A percentile compares a stretch with the other conserved stretches of the same genome.
phyloP scores from a whole-genome alignment of 2,113 vertebrate genomes.

The Solenodon paradoxus region DNA sequence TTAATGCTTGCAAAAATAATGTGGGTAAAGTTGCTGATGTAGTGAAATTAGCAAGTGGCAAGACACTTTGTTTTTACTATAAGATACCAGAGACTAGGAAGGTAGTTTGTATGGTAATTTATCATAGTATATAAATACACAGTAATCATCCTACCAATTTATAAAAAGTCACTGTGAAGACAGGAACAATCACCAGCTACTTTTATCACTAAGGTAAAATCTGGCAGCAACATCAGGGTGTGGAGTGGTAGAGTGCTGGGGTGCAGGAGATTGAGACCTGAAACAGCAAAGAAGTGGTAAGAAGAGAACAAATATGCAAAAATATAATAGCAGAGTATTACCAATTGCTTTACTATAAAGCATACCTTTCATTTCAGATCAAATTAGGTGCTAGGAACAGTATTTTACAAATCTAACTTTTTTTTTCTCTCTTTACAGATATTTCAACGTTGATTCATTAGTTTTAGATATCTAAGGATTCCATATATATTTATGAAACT shows the following conservation, averaged over 20 bases:
- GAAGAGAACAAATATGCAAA: background rate
- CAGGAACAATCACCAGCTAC: background rate
- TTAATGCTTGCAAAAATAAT: slow-evolving; percentile 30
- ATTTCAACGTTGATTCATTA: slow-evolving; percentile 55
- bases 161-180: background rate
- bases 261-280: rapidly evolving
- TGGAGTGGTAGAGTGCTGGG: too few relatives aligned
- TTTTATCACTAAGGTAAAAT: background rate
- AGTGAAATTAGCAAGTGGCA: background rate
- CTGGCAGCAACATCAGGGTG: background rate
- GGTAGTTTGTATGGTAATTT: background rate
- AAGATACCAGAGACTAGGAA: background rate
- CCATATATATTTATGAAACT: background rate
- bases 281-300: background rate
- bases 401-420: background rate
- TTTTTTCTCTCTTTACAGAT: background rate
- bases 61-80: slow-evolving; percentile 27
- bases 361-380: background rate
- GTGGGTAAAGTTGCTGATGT: background rate
- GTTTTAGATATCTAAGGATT: background rate
- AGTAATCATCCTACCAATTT: background rate
- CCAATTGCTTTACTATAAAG: background rate
- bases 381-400: background rate
- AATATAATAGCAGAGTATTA: background rate
- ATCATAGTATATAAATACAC: background rate